Evolutionary conservation across 2,113 vertebrate species (phyloP).

Genomic region (Riparia riparia): DNA sequence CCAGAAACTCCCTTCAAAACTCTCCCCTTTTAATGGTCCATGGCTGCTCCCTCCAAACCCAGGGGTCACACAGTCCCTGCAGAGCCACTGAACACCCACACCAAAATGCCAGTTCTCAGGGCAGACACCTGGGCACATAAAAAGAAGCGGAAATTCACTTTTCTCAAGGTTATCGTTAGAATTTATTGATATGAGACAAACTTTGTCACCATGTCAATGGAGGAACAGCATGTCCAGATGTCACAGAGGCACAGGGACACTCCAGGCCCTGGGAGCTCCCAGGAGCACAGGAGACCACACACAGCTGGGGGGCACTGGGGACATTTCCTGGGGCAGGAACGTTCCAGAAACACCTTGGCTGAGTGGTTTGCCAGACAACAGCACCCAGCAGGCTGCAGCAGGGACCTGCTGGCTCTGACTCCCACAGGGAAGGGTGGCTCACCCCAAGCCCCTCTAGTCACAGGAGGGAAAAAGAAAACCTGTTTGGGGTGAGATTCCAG

Average conservation of each 20-base stretch:
- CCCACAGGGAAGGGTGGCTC: background rate
- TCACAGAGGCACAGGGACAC: background rate
- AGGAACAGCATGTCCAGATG: background rate
- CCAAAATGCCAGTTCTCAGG: background rate
- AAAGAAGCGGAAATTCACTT: background rate
- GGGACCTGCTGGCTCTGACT: background rate
- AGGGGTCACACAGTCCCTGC: background rate
- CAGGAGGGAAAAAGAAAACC: background rate
- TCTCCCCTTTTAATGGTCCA: background rate
- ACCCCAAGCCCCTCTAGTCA: background rate
- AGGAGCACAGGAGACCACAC: background rate
- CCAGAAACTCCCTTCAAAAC: background rate
- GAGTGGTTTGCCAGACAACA: background rate
- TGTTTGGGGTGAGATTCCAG: background rate
- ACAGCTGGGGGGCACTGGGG: background rate
- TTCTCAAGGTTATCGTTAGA: constrained; percentile 51
- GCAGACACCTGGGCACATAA: background rate
- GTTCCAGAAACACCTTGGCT: fast-evolving
- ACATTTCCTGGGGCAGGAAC: background rate
- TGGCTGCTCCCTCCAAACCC: background rate
- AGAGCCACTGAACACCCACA: background rate
- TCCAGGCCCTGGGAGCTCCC: background rate
- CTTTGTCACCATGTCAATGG: constrained; percentile 20
- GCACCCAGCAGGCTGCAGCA: background rate
- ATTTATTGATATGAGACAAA: constrained; percentile 71